Conservation (phyloP, 2,113 vertebrate genomes). For the Prochilodus magdalenae region DNA sequence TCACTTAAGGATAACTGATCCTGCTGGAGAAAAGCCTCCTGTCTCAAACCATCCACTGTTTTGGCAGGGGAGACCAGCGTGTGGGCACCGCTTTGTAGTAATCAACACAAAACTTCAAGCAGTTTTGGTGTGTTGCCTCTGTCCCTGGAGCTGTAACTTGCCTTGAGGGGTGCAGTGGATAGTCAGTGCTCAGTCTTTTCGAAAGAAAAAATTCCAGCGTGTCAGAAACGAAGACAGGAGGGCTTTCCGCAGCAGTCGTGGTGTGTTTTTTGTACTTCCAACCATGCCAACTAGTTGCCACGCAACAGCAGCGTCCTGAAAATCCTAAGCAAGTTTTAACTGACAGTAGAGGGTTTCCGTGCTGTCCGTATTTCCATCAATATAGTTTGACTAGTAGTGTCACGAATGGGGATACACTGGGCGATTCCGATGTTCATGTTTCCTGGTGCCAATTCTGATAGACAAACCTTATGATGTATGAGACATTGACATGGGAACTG, state of each 20-base stretch:
- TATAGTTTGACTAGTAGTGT: too few species aligned
- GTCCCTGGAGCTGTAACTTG: not conserved
- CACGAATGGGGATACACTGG: too few species aligned
- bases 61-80: not conserved
- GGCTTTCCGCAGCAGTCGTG: not conserved
- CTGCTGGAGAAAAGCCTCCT: not conserved
- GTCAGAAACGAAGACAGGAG: not conserved
- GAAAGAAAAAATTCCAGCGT: not conserved
- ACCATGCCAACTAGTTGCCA: slow-evolving; percentile 26
- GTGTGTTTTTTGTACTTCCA: not conserved
- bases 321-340: not conserved
- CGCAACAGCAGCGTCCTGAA: slow-evolving; percentile 32
- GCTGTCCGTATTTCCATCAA: not conserved
- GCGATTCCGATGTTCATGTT: too few species aligned
- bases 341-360: not conserved
- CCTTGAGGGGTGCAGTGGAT: not conserved
- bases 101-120: not conserved
- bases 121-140: not conserved
- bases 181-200: not conserved
- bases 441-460: too few species aligned
- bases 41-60: not conserved
- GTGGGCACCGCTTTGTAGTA: not conserved
- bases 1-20: not conserved
- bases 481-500: too few species aligned
- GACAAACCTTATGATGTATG: too few species aligned